A percentile compares a stretch with the other conserved stretches of the same genome.
phyloP scores from a whole-genome alignment of 2,113 vertebrate genomes.

The Bucco capensis region DNA sequence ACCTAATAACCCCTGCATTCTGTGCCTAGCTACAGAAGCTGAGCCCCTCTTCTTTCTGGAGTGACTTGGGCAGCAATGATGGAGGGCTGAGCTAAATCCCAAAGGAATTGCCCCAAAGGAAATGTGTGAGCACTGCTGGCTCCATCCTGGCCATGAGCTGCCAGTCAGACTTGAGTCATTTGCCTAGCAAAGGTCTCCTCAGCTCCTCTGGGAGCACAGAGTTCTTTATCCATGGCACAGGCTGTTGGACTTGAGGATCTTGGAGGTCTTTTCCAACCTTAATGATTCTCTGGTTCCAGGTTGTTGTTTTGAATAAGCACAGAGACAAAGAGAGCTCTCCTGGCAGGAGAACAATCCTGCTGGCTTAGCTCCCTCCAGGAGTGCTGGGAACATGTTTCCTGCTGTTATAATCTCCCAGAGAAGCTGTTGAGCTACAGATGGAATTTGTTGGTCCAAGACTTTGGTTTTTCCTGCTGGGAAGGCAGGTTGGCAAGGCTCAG shows the following conservation, averaged over 20 bases:
- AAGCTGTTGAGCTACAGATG: not conserved
- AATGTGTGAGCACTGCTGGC: not conserved
- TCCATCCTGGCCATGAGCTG: too few relatives aligned
- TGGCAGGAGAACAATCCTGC: not conserved
- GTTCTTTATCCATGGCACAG: not conserved
- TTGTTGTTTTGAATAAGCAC: too few relatives aligned
- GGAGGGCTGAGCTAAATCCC: not conserved
- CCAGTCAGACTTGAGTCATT: too few relatives aligned
- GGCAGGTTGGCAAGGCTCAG: not conserved
- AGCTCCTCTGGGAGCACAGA: not conserved
- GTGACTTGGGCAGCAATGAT: not conserved
- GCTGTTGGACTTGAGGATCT: too few relatives aligned
- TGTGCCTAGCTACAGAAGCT: too few relatives aligned
- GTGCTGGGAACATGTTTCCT: slow-evolving; percentile 2
- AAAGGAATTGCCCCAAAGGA: not conserved
- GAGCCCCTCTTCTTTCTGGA: not conserved
- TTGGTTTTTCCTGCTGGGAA: slow-evolving; percentile 2
- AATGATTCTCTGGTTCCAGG: too few relatives aligned
- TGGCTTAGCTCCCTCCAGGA: not conserved
- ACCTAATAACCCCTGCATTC: not conserved
- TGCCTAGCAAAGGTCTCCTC: not conserved
- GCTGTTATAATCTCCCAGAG: not conserved
- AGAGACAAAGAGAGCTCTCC: too few relatives aligned
- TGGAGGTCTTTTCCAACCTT: too few relatives aligned
- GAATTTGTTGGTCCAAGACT: not conserved